Evolutionary conservation across 2,113 vertebrate species (phyloP), one percentile per base, ranked within the genome.

Genomic region (Anarrhichthys ocellatus): DNA sequence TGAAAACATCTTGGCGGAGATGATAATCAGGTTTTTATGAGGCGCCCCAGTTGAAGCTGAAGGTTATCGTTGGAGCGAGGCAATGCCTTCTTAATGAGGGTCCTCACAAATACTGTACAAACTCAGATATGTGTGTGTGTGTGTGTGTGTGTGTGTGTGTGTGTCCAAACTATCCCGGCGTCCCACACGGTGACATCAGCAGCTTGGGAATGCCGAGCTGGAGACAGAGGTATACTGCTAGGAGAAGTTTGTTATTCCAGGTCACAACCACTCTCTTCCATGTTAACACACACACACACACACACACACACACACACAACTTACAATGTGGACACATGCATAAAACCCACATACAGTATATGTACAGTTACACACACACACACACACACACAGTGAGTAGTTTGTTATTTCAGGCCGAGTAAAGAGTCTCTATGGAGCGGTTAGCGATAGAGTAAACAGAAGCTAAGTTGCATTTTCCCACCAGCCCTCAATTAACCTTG

Each of bases 181-280:
- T 77, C 75, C 63, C 66, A 82, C 56, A 22, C 22, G 24, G 86
- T 95, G 92, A 94, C 93, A 93, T 95, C 88, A 94, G 83, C 88
- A 85, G 20, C 79, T 84, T 69, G 87, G 92, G 92, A 95, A 95
- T 95, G 92, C 84, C 22, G 29, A 64, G 73, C 73, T 86, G 1
- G 44, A 87, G 80, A 78, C 50, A 1, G 68, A 82, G 67, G 32
- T 68, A 91, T 79, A 61, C 88, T 66, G 22, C 83, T 89, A 50
- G 32, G 78, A 76, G 81, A 87, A 64, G 91, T 93, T 94, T 93
- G 92, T 94, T 94, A 91, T 94, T 94, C 75, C 84, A 91, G 87
- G 86, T 89, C 86, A 79, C 62, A 77, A 63, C 64, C 13, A 20
- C 78, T 77, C 72, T 71, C 48, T 42, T 78, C 54, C 67, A 72